Conservation (phyloP, 2,888 invertebrate species). For the Nasonia oneida region DNA sequence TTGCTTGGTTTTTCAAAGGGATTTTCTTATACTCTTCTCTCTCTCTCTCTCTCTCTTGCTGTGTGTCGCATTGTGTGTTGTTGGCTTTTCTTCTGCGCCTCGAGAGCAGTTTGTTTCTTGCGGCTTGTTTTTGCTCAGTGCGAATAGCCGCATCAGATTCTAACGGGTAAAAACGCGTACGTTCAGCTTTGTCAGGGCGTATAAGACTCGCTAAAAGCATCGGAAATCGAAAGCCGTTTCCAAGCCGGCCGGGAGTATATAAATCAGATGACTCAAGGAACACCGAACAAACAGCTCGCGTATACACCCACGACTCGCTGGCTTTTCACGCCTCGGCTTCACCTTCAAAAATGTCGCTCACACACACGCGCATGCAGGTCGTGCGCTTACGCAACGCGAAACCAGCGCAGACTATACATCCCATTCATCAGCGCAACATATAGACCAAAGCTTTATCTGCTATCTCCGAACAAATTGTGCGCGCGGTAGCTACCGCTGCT, state of each 20-base stretch:
- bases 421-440: background rate
- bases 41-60: background rate
- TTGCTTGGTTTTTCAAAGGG: background rate
- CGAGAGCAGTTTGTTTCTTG: background rate
- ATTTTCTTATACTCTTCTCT: background rate
- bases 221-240: background rate
- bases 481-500: background rate
- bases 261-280: background rate
- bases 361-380: background rate
- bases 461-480: background rate
- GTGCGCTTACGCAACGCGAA: background rate
- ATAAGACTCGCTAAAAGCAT: background rate
- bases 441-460: background rate
- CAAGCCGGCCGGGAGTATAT: background rate
- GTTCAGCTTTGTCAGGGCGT: too few species aligned
- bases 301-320: background rate
- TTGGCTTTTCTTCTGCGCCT: background rate
- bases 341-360: background rate
- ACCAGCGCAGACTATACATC: background rate
- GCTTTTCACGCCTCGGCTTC: background rate
- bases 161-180: too few species aligned
- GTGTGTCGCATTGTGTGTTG: background rate
- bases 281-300: background rate
- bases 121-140: background rate
- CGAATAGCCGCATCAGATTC: too few species aligned